phyloP scores from a whole-genome alignment of 2,888 invertebrate genomes.

The Taenaris catops region DNA sequence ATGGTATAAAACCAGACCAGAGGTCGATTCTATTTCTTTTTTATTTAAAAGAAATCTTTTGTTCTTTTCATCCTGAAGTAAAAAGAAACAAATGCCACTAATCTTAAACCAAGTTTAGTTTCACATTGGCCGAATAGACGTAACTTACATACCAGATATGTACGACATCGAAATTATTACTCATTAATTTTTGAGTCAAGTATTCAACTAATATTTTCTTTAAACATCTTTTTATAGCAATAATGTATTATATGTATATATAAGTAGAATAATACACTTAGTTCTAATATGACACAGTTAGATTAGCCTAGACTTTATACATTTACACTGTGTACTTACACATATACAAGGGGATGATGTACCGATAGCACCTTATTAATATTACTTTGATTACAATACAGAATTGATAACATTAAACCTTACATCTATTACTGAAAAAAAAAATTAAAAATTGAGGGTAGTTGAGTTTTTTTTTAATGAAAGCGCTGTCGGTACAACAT shows the following conservation, averaged over 20 bases:
- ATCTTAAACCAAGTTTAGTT: too few relatives aligned
- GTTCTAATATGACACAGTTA: constrained; percentile 77
- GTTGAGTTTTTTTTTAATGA: constrained; percentile 8
- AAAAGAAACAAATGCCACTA: too few relatives aligned
- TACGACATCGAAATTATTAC: constrained; percentile 14
- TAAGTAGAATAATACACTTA: constrained; percentile 78
- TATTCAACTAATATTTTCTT: constrained; percentile 69
- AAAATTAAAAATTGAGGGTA: too few relatives aligned
- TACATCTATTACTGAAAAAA: neutral
- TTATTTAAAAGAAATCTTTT: constrained; percentile 18
- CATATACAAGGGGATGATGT: constrained; percentile 59
- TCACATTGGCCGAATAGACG: too few relatives aligned
- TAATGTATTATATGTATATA: constrained; percentile 58
- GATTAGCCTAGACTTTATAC: constrained; percentile 70
- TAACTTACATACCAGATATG: constrained; percentile 31
- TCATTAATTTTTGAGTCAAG: constrained; percentile 21
- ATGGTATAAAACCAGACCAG: too few relatives aligned
- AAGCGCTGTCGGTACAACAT: constrained; percentile 37
- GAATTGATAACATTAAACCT: neutral
- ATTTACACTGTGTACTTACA: constrained; percentile 74
- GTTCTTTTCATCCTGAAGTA: too few relatives aligned
- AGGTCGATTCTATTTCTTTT: too few relatives aligned
- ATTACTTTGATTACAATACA: neutral
- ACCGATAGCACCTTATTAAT: constrained; percentile 29
- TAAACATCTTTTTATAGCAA: constrained; percentile 64